Conservation (phyloP, 2,888 invertebrate genomes). For the Andrena marginata region DNA sequence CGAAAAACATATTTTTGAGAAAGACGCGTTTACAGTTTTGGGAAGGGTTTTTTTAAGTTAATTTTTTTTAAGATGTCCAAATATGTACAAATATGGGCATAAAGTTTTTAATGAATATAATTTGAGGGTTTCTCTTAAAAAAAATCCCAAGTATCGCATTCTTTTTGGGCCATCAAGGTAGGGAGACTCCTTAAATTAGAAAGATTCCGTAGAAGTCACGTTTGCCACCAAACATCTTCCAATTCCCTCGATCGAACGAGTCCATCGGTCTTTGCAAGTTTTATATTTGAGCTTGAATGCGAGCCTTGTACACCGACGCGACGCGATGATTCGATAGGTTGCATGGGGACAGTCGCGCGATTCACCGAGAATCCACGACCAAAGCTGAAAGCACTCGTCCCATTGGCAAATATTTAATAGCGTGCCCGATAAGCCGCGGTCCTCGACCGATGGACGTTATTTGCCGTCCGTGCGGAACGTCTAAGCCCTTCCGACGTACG, state of each 20-base stretch:
- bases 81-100: too few relatives aligned
- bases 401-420: conserved; percentile 42
- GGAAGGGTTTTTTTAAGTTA: too few relatives aligned
- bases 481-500: background rate
- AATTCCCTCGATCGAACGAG: background rate
- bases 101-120: too few relatives aligned
- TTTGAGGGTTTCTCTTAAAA: too few relatives aligned
- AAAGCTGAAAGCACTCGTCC: conserved; percentile 11
- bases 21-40: too few relatives aligned
- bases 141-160: too few relatives aligned
- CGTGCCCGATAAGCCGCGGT: conserved; percentile 39
- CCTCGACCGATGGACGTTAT: conserved; percentile 13
- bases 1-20: too few relatives aligned
- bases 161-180: too few relatives aligned
- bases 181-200: too few relatives aligned
- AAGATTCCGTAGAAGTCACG: background rate
- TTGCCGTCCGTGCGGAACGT: conserved; percentile 5
- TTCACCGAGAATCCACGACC: conserved; percentile 20
- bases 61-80: too few relatives aligned
- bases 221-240: background rate
- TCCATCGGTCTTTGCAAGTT: background rate
- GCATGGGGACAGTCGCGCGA: conserved; percentile 40
- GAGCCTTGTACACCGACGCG: conserved; percentile 25
- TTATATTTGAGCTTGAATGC: conserved; percentile 40
- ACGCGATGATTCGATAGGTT: conserved; percentile 30